A percentile compares a stretch with the other conserved stretches of the same genome.
phyloP scores from a whole-genome alignment of 2,797 vertebrate species.

The Enteromius argenteus region DNA sequence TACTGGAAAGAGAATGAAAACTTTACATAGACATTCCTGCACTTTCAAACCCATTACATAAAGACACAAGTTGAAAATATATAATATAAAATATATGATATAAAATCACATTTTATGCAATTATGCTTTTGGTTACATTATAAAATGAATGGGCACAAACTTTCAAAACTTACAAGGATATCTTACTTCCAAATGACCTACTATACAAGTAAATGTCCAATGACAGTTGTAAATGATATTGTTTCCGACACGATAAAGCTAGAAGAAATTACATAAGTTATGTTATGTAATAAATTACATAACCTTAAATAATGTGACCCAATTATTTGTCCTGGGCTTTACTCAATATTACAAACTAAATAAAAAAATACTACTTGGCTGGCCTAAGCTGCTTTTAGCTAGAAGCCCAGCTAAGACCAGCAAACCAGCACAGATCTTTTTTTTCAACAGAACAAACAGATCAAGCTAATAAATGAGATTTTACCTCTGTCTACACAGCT shows the following conservation, averaged over 20 bases:
- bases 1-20: neutral
- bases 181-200: neutral
- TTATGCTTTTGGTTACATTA: neutral
- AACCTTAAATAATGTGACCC: neutral
- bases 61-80: neutral
- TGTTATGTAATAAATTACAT: neutral
- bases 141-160: neutral
- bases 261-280: neutral
- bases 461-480: constrained; percentile 2
- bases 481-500: neutral
- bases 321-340: neutral
- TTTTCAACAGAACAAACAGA: constrained; percentile 4
- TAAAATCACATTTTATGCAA: neutral
- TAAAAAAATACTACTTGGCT: neutral
- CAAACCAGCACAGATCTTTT: neutral
- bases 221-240: neutral
- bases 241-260: neutral
- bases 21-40: neutral
- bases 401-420: neutral
- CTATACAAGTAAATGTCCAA: neutral
- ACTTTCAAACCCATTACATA: neutral
- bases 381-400: neutral
- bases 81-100: too few species aligned
- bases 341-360: neutral
- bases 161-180: neutral